These are phyloP conservation scores for Erannis defoliaria DNA, from an alignment of 2,888 invertebrate species.

Conservation along the genomic window DNA sequence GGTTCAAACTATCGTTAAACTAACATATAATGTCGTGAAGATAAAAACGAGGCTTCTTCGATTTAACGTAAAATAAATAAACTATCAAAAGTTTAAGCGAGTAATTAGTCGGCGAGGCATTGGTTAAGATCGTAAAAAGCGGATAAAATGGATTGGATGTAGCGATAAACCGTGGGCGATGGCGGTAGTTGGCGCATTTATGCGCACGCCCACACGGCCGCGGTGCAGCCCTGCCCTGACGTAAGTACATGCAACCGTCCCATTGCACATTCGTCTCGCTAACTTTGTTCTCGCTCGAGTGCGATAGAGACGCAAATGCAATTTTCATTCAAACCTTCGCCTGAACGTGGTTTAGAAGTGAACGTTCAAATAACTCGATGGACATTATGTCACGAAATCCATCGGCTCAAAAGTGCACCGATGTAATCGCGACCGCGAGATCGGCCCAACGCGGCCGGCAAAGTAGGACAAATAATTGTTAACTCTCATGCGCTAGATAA, in stretches of 20 bases:
- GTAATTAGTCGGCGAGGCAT: slow-evolving; percentile 17
- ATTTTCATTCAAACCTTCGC: slow-evolving; percentile 38
- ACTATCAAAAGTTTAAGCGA: neutral
- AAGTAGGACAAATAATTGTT: slow-evolving; percentile 78
- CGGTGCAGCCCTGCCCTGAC: slow-evolving; percentile 60
- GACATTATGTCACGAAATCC: slow-evolving; percentile 64
- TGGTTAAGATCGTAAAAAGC: slow-evolving; percentile 33
- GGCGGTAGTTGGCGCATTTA: slow-evolving; percentile 44
- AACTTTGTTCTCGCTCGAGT: slow-evolving; percentile 42
- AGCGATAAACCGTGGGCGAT: slow-evolving; percentile 54
- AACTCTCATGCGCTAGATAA: slow-evolving; percentile 76
- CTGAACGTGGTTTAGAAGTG: slow-evolving; percentile 34
- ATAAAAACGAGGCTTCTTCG: neutral
- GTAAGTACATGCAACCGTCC: slow-evolving; percentile 62
- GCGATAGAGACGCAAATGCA: slow-evolving; percentile 47
- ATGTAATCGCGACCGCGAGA: slow-evolving; percentile 62
- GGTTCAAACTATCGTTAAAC: neutral
- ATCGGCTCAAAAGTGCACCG: slow-evolving; percentile 65
- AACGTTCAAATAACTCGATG: slow-evolving; percentile 38
- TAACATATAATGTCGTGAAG: slow-evolving; percentile 9
- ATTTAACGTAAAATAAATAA: slow-evolving; percentile 1
- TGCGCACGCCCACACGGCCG: slow-evolving; percentile 39
- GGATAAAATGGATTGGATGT: slow-evolving; percentile 41
- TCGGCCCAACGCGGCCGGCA: slow-evolving; percentile 54
- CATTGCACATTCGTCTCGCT: slow-evolving; percentile 56